These are phyloP conservation scores for Caranx melampygus DNA, from an alignment of 2,113 vertebrate genomes.

Conservation along the genomic window DNA sequence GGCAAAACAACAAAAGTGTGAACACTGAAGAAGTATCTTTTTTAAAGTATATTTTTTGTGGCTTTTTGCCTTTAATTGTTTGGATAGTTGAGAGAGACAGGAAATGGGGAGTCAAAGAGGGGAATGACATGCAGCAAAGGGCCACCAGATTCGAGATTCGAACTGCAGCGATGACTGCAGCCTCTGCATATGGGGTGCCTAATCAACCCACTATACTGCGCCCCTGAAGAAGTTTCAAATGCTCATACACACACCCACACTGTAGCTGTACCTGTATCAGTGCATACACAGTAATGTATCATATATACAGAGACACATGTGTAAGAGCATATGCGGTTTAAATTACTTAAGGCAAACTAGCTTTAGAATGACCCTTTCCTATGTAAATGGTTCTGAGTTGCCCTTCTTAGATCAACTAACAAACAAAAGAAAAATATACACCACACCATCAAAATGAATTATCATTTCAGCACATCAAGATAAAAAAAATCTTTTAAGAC, in stretches of 20 bases:
- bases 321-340: neutral
- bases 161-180: too few species aligned
- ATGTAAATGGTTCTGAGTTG: neutral
- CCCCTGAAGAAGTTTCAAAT: neutral
- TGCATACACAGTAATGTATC: neutral
- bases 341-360: neutral
- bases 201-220: too few species aligned
- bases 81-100: too few species aligned
- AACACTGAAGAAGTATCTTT: neutral
- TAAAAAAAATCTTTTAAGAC: neutral
- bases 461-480: neutral
- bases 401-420: neutral
- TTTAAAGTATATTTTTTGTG: too few species aligned
- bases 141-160: too few species aligned
- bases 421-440: neutral
- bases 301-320: neutral
- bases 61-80: too few species aligned
- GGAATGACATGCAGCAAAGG: too few species aligned
- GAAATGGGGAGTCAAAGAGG: too few species aligned
- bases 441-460: neutral
- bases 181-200: too few species aligned
- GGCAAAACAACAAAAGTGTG: neutral
- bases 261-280: too few species aligned
- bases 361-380: neutral
- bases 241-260: too few species aligned